A percentile compares a stretch with the other conserved stretches of the same genome.
Evolutionary conservation across 2,113 vertebrate genomes (phyloP).

Genomic region (Asarcornis scutulata): DNA sequence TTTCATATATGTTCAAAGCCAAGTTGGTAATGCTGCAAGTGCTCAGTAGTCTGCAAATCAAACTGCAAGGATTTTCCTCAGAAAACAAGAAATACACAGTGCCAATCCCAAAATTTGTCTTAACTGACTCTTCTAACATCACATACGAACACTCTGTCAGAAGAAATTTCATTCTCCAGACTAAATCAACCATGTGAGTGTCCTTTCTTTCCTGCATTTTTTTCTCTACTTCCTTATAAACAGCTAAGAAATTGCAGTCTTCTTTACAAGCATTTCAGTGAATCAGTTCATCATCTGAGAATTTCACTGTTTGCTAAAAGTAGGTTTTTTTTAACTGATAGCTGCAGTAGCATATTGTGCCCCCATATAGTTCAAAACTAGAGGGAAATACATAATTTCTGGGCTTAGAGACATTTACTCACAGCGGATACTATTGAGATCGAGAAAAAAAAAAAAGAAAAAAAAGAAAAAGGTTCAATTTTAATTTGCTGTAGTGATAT

Average conservation of each 20-base stretch:
- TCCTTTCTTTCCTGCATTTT: not conserved
- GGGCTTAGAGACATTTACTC: not conserved
- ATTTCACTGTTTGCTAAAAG: not conserved
- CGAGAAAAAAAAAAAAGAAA: not conserved
- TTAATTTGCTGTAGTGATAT: not conserved
- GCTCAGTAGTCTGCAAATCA: not conserved
- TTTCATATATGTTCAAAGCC: conserved; percentile 26
- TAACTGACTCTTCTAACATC: not conserved
- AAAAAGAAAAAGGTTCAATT: not conserved
- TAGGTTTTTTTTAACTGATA: not conserved
- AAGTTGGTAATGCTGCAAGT: not conserved
- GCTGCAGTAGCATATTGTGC: not conserved
- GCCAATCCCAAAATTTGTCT: not conserved
- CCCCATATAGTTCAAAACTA: not conserved
- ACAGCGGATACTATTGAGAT: not conserved
- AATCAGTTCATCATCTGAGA: not conserved
- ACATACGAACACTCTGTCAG: not conserved
- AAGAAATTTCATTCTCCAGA: not conserved
- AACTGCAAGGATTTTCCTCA: not conserved
- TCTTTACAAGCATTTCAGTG: not conserved
- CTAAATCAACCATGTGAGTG: not conserved
- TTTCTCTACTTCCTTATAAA: not conserved
- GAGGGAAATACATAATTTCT: not conserved
- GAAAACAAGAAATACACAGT: not conserved
- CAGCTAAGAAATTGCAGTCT: not conserved